Base-by-base conservation (phyloP, 2,113 vertebrate genomes). In the Sisor rabdophorus region DNA sequence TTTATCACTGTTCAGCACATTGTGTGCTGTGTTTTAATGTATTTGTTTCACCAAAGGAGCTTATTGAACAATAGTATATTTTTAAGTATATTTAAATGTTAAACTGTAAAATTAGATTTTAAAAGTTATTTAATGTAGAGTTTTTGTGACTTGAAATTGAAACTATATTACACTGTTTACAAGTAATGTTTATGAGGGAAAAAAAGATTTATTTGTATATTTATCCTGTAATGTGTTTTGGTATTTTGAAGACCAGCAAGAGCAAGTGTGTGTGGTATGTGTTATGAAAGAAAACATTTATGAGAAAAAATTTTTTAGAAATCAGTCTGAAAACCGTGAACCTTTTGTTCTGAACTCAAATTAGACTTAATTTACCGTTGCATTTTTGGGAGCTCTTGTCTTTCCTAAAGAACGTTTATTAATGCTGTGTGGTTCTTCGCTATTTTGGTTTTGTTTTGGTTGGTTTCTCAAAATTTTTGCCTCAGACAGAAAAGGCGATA, bases 331-430 rank as follows among this genome's bases (percentile, higher is more conserved):
- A 68, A 87, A 83, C 87, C 61, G 87, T 90, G 83, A 81, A 85
- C 86, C n/a, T 89, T 87, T 88, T 87, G 88, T 91, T 85, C 84
- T 89, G 89, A 81, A 87, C 86, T 79, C 88, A 82, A 85, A 88
- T 86, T 87, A 76, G 82, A 87, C 82, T 86, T 88, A 71, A 64
- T 92, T 90, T 68, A 88, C 72, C 84, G 86, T 86, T 89, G 87
- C 83, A 86, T 85, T 88, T 80, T 71, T 86, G 87, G 86, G 80
- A 75, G 78, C 88, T 73, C 79, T 87, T 26, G 87, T 90, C 82
- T 84, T 86, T 86, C 77, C 85, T 91, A 89, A 90, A 89, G 85
- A 87, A 83, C 86, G 86, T 88, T 88, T 81, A 82, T 85, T 88
- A 81, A 85, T 87, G 61, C 61, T 78, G 76, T 74, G 70, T 81